Conservation (phyloP, 2,113 vertebrate species). For the Etheostoma cragini region DNA sequence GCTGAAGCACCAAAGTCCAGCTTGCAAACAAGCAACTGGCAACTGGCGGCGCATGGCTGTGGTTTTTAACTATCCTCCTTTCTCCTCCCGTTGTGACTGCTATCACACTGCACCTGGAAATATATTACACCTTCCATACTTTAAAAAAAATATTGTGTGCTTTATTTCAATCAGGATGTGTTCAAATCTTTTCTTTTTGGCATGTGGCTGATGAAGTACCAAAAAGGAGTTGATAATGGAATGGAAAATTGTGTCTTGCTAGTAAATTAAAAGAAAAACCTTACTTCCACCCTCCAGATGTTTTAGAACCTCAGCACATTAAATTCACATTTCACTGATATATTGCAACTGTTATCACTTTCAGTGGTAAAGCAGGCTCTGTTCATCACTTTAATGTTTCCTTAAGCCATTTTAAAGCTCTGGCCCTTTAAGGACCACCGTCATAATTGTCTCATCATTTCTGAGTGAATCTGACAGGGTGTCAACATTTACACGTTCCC, state of each 20-base stretch:
- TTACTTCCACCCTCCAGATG: constrained; percentile 24
- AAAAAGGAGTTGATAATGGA: constrained; percentile 31
- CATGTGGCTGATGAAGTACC: constrained; percentile 9
- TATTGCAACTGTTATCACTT: constrained; percentile 54
- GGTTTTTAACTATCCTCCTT: constrained; percentile 49
- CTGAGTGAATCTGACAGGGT: constrained; percentile 48
- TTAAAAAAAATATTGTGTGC: background rate
- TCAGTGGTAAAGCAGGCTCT: constrained; percentile 22
- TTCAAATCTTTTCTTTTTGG: background rate
- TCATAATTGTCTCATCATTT: constrained; percentile 38
- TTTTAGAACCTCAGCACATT: constrained; percentile 46
- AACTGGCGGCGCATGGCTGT: constrained; percentile 23
- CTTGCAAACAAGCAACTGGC: constrained; percentile 39
- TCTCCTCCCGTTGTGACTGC: constrained; percentile 9
- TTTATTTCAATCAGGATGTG: background rate
- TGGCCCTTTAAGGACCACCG: constrained; percentile 41
- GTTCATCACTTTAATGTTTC: constrained; percentile 27
- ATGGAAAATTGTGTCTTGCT: constrained; percentile 5
- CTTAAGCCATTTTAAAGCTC: constrained; percentile 20
- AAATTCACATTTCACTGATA: constrained; percentile 65
- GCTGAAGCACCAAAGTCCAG: constrained; percentile 34
- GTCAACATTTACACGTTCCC: constrained; percentile 23
- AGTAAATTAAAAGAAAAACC: constrained; percentile 36
- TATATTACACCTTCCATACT: background rate
- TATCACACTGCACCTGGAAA: constrained; percentile 12